Evolutionary conservation across 2,797 vertebrate species (phyloP), one percentile per base, ranked within the genome.

Genomic region (Podarcis lilfordi): DNA sequence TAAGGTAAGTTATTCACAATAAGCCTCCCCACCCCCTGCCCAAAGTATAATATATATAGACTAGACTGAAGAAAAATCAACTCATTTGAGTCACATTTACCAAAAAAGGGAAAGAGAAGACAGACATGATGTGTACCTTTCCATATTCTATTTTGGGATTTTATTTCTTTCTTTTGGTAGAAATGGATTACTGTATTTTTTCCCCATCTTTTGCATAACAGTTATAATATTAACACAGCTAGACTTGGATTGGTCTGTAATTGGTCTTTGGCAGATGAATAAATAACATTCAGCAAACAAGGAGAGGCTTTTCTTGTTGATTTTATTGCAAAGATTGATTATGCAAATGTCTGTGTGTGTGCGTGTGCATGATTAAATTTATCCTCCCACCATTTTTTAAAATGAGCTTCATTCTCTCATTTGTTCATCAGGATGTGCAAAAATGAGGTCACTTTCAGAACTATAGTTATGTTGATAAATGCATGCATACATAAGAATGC

Each of bases 51-150:
- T 72, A 93, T 93, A 84, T 74, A 94, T 94, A 93, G 96, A 91
- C 93, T 81, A 11, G 91, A 86, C 94, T 97, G 97, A 96, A 96
- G 91, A 92, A 90, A 90, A 93, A 83, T 96, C 96, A 97, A 96
- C 89, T 94, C 87, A 89, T 96, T 97, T 97, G 97, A 97, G 96
- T 97, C 97, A 97, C 95, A 96, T 95, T 96, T 97, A 94, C 97
- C 97, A 97, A 94, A 91, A 92, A 94, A 90, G 91, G 92, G 35
- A 94, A 95, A 91, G 93, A 95, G 93, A 93, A 95, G 96, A 96
- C 96, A 97, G 97, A 97, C 97, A 94, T 96, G 97, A 97, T 96
- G 97, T 97, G 96, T 97, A 96, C 95, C 97, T 97, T 96, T 97
- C 96, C 94, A 95, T 91, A 89, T 89, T 88, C 97, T 97, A 97